Base-by-base conservation (phyloP, 2,797 vertebrate genomes). In the Champsocephalus gunnari region DNA sequence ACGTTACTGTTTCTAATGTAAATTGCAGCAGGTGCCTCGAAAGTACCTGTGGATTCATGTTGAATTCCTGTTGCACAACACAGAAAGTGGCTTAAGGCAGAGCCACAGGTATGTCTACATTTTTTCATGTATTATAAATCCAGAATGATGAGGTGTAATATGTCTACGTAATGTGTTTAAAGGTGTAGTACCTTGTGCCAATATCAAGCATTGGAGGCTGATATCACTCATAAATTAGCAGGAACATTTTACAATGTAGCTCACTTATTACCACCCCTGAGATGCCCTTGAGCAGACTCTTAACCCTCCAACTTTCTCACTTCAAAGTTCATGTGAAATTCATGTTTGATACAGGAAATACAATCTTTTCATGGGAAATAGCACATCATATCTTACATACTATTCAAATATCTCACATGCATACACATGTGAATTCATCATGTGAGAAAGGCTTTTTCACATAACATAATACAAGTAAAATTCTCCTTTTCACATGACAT, bases 21-120 rank as follows among this genome's bases (percentile, higher is more conserved):
- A 62, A 44, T 45, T 3, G 14, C 44, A 83, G 73, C 84, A 87
- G 87, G 87, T 89, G 86, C 56, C 54, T 78, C 11, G 2, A 34
- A 59, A 4, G 12, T n/a, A 34, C 82, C 9, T 75, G 78, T 80
- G 77, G 72, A 54, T 68, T 76, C 74, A 63, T 57, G 75, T 41
- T 3, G 32, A 7, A 76, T 71, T 65, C 32, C 61, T 81, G 66
- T 75, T 81, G 51, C 73, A 56, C 71, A 74, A 73, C 48, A 10
- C 24, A 58, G 19, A 48, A 66, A 43, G 34, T 1, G 16, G 76
- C 58, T 86, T 80, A 70, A 43, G 55, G 54, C 51, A 38, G 55
- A 78, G 53, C 88, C 86, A 45, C 88, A 91, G 83, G 83, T 80
- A 88, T 91, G 87, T 93, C 88, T 92, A 85, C 82, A 83, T 87